Evolutionary conservation across 2,888 invertebrate genomes (phyloP).

Genomic region (Pollenia amentaria): DNA sequence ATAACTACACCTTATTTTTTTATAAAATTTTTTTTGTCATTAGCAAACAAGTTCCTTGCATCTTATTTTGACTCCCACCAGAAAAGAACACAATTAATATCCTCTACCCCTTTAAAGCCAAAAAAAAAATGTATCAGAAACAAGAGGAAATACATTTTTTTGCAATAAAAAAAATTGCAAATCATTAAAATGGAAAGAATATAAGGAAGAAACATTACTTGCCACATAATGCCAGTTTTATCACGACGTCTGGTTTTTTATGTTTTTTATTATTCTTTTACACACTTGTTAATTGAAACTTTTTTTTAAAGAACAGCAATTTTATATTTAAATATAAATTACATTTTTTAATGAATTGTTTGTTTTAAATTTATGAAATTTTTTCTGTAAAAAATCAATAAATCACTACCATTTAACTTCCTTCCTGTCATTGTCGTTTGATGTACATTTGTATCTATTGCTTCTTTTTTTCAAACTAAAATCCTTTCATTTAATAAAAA

Average conservation of each 20-base stretch:
- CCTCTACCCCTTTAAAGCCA: constrained; percentile 41
- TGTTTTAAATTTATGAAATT: constrained; percentile 33
- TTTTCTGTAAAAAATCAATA: constrained; percentile 74
- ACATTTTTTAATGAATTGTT: background rate
- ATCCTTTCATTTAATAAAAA: constrained; percentile 46
- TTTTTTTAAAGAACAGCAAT: background rate
- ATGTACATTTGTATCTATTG: constrained; percentile 63
- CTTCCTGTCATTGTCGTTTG: constrained; percentile 62
- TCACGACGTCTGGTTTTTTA: background rate
- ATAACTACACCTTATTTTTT: constrained; percentile 61
- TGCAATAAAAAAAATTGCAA: constrained; percentile 36
- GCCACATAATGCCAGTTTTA: constrained; percentile 51
- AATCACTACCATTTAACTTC: constrained; percentile 72
- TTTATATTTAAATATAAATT: background rate
- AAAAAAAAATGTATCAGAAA: constrained; percentile 1
- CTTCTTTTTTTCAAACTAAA: constrained; percentile 28
- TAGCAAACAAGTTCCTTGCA: constrained; percentile 47
- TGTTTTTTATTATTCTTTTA: background rate
- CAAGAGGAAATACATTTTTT: constrained; percentile 11
- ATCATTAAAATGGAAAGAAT: constrained; percentile 26
- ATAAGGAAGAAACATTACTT: constrained; percentile 45
- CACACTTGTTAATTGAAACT: constrained; percentile 58
- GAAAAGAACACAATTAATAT: constrained; percentile 29
- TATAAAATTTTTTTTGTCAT: constrained; percentile 20
- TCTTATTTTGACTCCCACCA: background rate